Percentiles rank a stretch among this genome's conserved stretches.
phyloP scores from a whole-genome alignment of 2,888 invertebrate genomes.

The Nymphalis urticae region DNA sequence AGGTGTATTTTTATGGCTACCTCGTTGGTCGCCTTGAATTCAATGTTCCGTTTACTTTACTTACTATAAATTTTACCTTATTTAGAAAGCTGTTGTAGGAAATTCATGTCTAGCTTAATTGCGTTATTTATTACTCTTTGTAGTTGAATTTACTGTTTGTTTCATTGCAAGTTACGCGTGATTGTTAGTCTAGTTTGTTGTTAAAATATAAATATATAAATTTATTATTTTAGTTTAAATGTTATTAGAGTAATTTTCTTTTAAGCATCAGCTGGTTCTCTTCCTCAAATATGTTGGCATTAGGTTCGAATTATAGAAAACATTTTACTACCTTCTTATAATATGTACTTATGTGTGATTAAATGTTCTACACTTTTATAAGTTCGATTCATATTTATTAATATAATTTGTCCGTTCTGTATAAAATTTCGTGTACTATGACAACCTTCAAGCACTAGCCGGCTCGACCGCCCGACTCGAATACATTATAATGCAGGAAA shows the following conservation, averaged over 20 bases:
- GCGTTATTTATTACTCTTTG: constrained; percentile 29
- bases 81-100: constrained; percentile 26
- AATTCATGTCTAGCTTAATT: constrained; percentile 30
- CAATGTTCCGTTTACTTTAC: constrained; percentile 20
- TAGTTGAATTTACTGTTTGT: constrained; percentile 17
- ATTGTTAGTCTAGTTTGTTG: constrained; percentile 11
- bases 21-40: constrained; percentile 26
- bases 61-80: constrained; percentile 31
- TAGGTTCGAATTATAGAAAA: too few relatives aligned
- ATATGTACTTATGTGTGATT: not conserved
- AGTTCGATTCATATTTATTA: not conserved
- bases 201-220: not conserved
- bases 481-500: constrained; percentile 79
- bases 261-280: too few relatives aligned
- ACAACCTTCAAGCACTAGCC: constrained; percentile 63
- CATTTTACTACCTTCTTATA: too few relatives aligned
- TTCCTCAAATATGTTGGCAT: too few relatives aligned
- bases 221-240: too few relatives aligned
- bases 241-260: too few relatives aligned
- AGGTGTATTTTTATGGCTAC: constrained; percentile 16
- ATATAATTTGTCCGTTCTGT: constrained; percentile 40
- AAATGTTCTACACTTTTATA: not conserved
- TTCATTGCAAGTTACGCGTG: constrained; percentile 18
- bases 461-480: constrained; percentile 57
- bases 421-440: constrained; percentile 56